phyloP scores from a whole-genome alignment of 64 coral and sea anemone genomes.

The Trachythela sp. region DNA sequence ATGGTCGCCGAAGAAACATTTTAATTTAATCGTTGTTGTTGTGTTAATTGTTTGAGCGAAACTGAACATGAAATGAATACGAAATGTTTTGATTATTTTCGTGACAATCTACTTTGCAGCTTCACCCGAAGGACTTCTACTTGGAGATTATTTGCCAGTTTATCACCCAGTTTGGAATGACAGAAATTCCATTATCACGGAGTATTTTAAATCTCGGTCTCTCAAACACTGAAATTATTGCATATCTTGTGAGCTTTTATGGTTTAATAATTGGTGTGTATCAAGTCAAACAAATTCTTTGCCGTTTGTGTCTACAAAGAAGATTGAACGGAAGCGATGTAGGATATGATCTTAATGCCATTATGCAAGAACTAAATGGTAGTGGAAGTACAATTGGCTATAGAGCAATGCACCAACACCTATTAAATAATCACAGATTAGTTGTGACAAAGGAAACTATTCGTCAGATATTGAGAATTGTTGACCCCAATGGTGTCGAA shows the following conservation, averaged over 20 bases:
- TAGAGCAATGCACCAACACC: conserved; percentile 57
- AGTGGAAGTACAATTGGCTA: conserved; percentile 58
- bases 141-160: too few relatives aligned
- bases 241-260: conserved; percentile 38
- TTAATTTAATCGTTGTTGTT: too few relatives aligned
- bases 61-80: too few relatives aligned
- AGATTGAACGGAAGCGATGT: conserved; percentile 15
- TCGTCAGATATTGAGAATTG: conserved; percentile 47
- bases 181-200: background rate
- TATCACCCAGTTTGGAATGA: too few relatives aligned
- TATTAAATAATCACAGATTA: conserved; percentile 31
- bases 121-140: too few relatives aligned
- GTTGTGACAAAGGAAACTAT: conserved; percentile 50
- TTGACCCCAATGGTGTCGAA: conserved; percentile 57
- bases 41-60: too few relatives aligned
- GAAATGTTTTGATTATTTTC: too few relatives aligned
- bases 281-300: conserved; percentile 54
- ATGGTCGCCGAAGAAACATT: too few relatives aligned
- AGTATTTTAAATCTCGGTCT: conserved; percentile 41
- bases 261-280: conserved; percentile 43
- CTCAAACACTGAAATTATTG: conserved; percentile 33
- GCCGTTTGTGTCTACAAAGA: conserved; percentile 21
- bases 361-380: conserved; percentile 51
- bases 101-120: too few relatives aligned
- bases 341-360: conserved; percentile 4